Base-by-base conservation (phyloP, 2,888 invertebrate genomes). In the Chaetoderma sp. region DNA sequence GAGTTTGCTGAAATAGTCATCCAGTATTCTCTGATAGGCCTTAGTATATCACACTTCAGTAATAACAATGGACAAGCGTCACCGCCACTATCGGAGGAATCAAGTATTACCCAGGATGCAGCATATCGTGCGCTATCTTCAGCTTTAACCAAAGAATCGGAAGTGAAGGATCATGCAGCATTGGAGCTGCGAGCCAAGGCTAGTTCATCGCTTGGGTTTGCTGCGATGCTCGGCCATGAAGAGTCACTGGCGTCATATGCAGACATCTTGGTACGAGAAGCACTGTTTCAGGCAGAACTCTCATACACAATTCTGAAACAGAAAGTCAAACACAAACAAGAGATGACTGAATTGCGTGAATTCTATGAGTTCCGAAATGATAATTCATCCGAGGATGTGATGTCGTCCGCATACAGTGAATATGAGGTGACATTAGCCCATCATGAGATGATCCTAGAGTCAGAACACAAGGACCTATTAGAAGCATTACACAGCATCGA, bases 221-320 rank as follows among this genome's bases (percentile, higher is more conserved):
- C 32, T 18, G 52, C 52, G 4, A 33, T 32, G 4, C 32, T 52
- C 8, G 52, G 32, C 16, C 16, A 21, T n/a, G 52, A 33, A 13
- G 52, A 52, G 4, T n/a, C 52, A 25, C 66, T 78, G 57, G 68
- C 73, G 36, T 68, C 69, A 8, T 74, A 79, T 73, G 75, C 79
- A 61, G 91, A 92, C 73, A 90, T 90, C 60, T 89, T 92, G 36
- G 91, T 93, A 23, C 90, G 92, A 32, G 92, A 92, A 77, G 93
- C 93, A 4, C 92, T 92, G 91, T 90, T 91, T 42, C 89, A 91
- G 65, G 93, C 94, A 0, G 91, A 87, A 32, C 75, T 88, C 60
- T 77, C 79, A 2, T 82, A 83, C 59, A 77, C 75, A 45, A 74
- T 78, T 58, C 77, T 76, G 60, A 81, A 81, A 65, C 67, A 77